Conservation (phyloP, 2,888 invertebrate species). For the Agrotis segetum region DNA sequence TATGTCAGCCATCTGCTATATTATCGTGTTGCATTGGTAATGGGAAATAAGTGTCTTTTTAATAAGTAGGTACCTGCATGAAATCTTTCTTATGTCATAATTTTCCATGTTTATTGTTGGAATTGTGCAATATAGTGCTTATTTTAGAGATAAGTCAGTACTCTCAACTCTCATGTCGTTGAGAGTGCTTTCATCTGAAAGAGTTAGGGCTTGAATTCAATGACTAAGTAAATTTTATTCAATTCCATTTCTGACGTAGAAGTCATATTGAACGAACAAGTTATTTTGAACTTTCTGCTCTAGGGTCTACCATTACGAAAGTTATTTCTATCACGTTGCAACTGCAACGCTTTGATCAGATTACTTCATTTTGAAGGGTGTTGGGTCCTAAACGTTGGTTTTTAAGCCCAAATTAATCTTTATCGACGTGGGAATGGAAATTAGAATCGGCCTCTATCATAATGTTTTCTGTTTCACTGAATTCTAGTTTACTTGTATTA, state of each 20-base stretch:
- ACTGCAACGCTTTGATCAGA: constrained; percentile 52
- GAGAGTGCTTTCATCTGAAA: constrained; percentile 32
- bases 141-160: background rate
- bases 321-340: constrained; percentile 56
- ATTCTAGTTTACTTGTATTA: too few relatives aligned
- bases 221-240: constrained; percentile 68
- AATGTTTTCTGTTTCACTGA: too few relatives aligned
- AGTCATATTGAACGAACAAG: constrained; percentile 53
- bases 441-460: too few relatives aligned
- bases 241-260: constrained; percentile 61
- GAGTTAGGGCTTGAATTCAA: constrained; percentile 54
- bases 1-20: constrained; percentile 58
- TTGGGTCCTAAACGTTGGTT: background rate
- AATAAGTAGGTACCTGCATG: background rate
- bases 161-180: constrained; percentile 16
- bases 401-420: too few relatives aligned
- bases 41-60: constrained; percentile 15
- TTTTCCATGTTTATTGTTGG: constrained; percentile 12
- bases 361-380: constrained; percentile 1
- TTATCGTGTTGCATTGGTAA: constrained; percentile 29
- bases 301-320: constrained; percentile 50
- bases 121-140: constrained; percentile 23
- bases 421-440: too few relatives aligned
- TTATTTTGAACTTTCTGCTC: constrained; percentile 60
- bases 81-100: background rate